Evolutionary conservation across 1,140 invertebrate species (phyloP), one percentile per base, ranked within the genome.

Genomic region (Drosophila virilis): DNA sequence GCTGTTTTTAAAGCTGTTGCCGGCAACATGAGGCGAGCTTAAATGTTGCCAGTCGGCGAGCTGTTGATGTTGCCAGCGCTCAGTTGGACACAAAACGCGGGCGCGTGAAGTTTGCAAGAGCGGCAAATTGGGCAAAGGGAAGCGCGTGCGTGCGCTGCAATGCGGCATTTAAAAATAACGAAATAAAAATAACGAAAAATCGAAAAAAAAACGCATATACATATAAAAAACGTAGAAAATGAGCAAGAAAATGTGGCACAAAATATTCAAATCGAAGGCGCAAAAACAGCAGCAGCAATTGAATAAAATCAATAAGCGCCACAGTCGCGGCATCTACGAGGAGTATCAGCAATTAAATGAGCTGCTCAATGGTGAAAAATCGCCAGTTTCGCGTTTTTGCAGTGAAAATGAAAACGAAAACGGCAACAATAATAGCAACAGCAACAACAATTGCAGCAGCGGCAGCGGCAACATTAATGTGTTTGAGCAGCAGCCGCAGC

Each of bases 181-280:
- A 62, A 51, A 59, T 66, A 32, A 22, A 50, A 37, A 77, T 57
- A 62, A 71, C 17, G 15, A 28, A 40, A 62, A 12, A 6, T 38
- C 15, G 28, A n/a, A 52, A 40, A 48, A 33, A 22, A 52, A 38
- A 48, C 12, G 40, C 12, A 38, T 46, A 55, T 43, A 67, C 13
- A 74, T 59, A 50, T 22, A 58, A 52, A n/a, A 9, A 10, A 46
- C 15, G 33, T 17, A 46, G 45, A 79, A 74, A 45, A 91, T 91
- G 90, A 91, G 91, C 66, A 91, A 91, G 73, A 91, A 90, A 80
- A 92, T 92, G 91, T 92, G 91, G 91, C 72, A 85, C 52, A 92
- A 92, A 68, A 91, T 92, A 33, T 92, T 92, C 50, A 92, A 92
- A 80, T 86, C 90, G 6, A 92, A 92, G 55, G 52, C 86, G 32